Evolutionary conservation across 2,888 invertebrate species (phyloP).

Genomic region (Cheilosia grossa): DNA sequence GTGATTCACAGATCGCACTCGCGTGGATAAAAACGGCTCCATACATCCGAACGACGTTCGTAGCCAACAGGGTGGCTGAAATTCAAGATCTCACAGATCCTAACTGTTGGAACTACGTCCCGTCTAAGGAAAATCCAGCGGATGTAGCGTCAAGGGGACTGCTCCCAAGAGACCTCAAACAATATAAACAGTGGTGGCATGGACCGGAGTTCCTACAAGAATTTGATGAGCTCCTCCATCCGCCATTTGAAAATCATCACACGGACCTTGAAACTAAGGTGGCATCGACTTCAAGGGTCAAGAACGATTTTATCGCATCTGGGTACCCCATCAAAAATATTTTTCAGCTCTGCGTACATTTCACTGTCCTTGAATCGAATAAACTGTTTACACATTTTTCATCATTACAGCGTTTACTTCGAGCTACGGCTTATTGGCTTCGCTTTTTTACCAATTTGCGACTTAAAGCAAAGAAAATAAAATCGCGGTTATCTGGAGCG

Average conservation of each 20-base stretch:
- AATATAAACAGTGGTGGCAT: background rate
- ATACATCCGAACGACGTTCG: background rate
- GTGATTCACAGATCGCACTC: background rate
- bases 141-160: slow-evolving; percentile 75
- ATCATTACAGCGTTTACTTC: no score
- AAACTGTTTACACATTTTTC: no score
- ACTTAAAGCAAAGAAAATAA: background rate
- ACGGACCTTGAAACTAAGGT: no score
- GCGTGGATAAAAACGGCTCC: background rate
- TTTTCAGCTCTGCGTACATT: no score
- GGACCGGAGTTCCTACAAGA: background rate
- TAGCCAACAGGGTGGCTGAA: slow-evolving; percentile 1
- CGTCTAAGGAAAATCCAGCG: slow-evolving; percentile 29
- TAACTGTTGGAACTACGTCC: background rate
- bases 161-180: background rate
- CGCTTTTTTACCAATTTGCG: no score
- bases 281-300: no score
- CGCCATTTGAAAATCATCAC: no score
- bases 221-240: no score
- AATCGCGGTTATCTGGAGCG: background rate
- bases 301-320: no score
- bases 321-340: no score
- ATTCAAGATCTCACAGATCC: background rate
- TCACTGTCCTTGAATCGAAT: no score
- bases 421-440: no score